Percentiles rank a stretch among this genome's conserved stretches.
phyloP scores from a whole-genome alignment of 53 echinoderm and acorn worm genomes.

The Echinometra lucunter region DNA sequence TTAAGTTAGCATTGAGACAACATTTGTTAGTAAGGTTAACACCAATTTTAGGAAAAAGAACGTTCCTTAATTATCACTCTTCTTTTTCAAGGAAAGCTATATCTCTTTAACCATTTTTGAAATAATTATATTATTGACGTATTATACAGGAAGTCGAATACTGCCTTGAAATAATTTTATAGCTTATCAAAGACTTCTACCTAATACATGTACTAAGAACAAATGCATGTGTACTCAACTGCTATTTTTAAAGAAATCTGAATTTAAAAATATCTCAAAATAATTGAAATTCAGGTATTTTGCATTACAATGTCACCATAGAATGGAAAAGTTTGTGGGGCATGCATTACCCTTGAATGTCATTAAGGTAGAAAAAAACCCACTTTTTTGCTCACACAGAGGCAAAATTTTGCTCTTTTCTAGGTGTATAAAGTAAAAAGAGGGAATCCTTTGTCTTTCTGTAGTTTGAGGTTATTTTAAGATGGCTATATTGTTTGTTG shows the following conservation, averaged over 20 bases:
- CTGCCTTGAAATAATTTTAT: not conserved
- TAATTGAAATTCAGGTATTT: not conserved
- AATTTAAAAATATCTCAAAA: not conserved
- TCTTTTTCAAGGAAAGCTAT: not conserved
- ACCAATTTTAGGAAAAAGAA: not conserved
- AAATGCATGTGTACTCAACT: not conserved
- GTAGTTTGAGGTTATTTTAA: not conserved
- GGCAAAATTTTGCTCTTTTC: not conserved
- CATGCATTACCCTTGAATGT: too few species aligned
- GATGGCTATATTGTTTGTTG: not conserved
- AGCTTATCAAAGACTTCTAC: not conserved
- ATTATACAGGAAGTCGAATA: not conserved
- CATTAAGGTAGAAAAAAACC: too few species aligned
- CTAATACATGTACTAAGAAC: not conserved
- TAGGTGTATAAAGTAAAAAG: not conserved
- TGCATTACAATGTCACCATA: not conserved
- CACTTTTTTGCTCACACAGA: too few species aligned
- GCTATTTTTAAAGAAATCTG: not conserved
- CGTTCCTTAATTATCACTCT: not conserved
- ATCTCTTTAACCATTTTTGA: not conserved
- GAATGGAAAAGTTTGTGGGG: not conserved
- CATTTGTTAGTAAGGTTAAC: not conserved
- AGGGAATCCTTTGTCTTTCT: slow-evolving; percentile 32
- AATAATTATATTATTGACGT: not conserved
- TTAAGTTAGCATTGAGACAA: not conserved